A percentile compares a stretch with the other conserved stretches of the same genome.
phyloP scores from a whole-genome alignment of 2,113 vertebrate species.

The Bubo blakistoni region DNA sequence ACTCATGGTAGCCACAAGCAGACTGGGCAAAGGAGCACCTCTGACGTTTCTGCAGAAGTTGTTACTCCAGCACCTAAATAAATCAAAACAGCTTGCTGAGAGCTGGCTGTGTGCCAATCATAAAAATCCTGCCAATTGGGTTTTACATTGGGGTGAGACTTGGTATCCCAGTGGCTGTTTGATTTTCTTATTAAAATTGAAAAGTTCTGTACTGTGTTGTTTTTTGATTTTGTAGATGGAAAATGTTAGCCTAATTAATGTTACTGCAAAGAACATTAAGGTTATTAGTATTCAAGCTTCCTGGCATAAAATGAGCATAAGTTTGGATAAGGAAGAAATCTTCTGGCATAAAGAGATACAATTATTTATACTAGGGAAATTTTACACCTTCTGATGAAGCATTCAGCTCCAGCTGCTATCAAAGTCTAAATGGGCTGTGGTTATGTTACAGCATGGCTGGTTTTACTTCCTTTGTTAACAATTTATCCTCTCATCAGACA shows the following conservation, averaged over 20 bases:
- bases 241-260: conserved; percentile 16
- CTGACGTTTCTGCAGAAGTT: not conserved
- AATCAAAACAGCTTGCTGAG: not conserved
- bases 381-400: conserved; percentile 3
- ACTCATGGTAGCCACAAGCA: not conserved
- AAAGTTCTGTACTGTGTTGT: not conserved
- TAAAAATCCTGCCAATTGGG: not conserved
- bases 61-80: not conserved
- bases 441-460: not conserved
- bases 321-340: conserved; percentile 5
- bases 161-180: not conserved
- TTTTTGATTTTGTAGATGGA: conserved; percentile 4
- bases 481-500: conserved; percentile 19
- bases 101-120: not conserved
- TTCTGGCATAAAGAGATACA: not conserved
- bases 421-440: not conserved
- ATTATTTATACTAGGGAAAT: not conserved
- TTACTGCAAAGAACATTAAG: conserved; percentile 1
- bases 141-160: not conserved
- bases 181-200: not conserved
- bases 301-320: not conserved
- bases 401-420: not conserved
- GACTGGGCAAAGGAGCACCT: not conserved
- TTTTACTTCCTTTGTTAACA: not conserved
- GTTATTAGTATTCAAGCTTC: conserved; percentile 1